Evolutionary conservation across 1,140 invertebrate genomes (phyloP).

Genomic region (Dendrolimus kikuchii): DNA sequence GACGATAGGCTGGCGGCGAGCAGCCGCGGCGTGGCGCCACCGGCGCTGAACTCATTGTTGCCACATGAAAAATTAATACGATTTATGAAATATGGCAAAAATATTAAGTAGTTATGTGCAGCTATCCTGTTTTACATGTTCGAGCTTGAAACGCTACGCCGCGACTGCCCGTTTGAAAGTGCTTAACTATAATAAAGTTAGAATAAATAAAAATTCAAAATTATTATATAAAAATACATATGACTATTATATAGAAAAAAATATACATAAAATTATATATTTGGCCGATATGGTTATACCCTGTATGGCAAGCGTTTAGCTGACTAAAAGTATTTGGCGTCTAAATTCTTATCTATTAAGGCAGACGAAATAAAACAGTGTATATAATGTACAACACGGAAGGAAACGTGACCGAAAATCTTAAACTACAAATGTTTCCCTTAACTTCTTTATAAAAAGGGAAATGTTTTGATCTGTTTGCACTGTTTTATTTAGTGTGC

Average conservation of each 20-base stretch:
- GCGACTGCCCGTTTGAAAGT: conserved; percentile 31
- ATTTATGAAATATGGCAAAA: too few relatives aligned
- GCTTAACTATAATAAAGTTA: conserved; percentile 63
- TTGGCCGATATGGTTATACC: conserved; percentile 67
- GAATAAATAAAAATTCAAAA: conserved; percentile 68
- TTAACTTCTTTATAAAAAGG: too few relatives aligned
- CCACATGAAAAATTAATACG: neutral
- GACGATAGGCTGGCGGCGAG: conserved; percentile 40
- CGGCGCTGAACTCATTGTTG: neutral
- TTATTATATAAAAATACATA: conserved; percentile 70
- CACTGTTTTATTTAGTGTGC: too few relatives aligned
- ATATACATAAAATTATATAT: conserved; percentile 70
- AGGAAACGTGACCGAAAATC: too few relatives aligned
- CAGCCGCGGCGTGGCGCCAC: conserved; percentile 18
- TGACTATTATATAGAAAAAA: conserved; percentile 68
- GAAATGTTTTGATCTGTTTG: too few relatives aligned
- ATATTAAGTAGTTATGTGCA: too few relatives aligned
- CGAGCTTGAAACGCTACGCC: neutral
- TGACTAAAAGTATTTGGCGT: conserved; percentile 49
- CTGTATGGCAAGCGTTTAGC: conserved; percentile 65
- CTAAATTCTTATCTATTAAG: conserved; percentile 42
- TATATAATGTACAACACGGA: neutral
- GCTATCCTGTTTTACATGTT: too few relatives aligned
- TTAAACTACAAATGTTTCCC: too few relatives aligned
- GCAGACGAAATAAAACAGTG: too few relatives aligned